A percentile compares a stretch with the other conserved stretches of the same genome.
These are phyloP conservation scores for Cantharis nigra DNA, from an alignment of 2,888 invertebrate species.

Conservation along the genomic window DNA sequence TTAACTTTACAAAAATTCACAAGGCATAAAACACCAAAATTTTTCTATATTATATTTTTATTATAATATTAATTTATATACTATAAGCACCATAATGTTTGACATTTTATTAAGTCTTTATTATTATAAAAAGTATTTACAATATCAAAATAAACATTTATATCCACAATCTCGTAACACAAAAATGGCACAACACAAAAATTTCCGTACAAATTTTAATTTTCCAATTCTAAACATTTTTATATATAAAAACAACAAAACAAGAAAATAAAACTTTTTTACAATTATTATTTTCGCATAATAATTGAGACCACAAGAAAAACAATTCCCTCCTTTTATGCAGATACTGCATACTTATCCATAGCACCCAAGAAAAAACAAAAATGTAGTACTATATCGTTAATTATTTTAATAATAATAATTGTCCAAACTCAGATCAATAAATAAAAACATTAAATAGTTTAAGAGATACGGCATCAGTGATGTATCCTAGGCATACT, in stretches of 20 bases:
- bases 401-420: background rate
- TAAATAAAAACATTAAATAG: background rate
- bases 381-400: background rate
- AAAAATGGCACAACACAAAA: constrained; percentile 24
- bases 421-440: background rate
- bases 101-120: constrained; percentile 46
- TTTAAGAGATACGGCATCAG: constrained; percentile 34
- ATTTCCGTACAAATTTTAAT: background rate
- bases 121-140: constrained; percentile 34
- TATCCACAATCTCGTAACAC: constrained; percentile 15
- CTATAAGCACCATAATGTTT: constrained; percentile 53
- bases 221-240: background rate
- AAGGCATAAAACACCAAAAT: constrained; percentile 30
- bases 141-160: constrained; percentile 20
- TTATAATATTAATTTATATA: constrained; percentile 2
- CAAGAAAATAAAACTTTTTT: background rate
- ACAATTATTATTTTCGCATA: background rate
- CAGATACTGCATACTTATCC: background rate
- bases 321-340: background rate
- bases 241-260: background rate
- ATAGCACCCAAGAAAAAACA: background rate
- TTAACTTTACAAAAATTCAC: constrained; percentile 30
- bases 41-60: constrained; percentile 26
- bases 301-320: background rate
- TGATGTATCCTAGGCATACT: constrained; percentile 54